Base-by-base conservation (phyloP, 2,888 invertebrate species). In the Phortica magna region DNA sequence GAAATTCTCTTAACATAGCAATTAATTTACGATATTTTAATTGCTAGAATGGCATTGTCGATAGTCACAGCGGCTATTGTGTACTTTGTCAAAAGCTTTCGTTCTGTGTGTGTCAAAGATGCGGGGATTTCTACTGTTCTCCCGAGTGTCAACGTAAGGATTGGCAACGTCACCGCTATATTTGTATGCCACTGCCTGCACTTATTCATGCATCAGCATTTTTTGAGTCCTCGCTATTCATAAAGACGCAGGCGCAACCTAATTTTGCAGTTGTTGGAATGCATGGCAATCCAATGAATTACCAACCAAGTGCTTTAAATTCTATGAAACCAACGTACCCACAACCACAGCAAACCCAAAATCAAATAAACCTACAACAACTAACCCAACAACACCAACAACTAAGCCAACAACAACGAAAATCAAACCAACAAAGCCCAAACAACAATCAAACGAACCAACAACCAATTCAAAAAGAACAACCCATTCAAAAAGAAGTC, bases 81-180 rank as follows among this genome's bases (percentile, higher is more conserved):
- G 79, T 75, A 9, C 7, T 77, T 1, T 88, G 87, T 72, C 68
- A 77, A 4, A 73, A 80, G n/a, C 31, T 31, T 1, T 72, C 84
- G 0, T 77, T 79, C 0, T 78, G 80, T 17, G 78, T 84, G 14
- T 88, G 88, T 73, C 78, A 83, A 12, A 81, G 87, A 1, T 88
- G 88, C 75, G 84, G 82, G 3, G 88, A 88, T 64, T 84, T 76
- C 43, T 88, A 87, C 74, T 88, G 88, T 68, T 86, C 86, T 0
- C 80, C 80, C 7, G 67, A 76, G 22, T 88, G 88, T 7, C 87
- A 88, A 42, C 74, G 76, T 14, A 81, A 79, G 10, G 87, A 87
- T 80, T 88, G 85, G 86, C 76, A 73, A 10, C 77, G 73, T 19
- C 88, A 88, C 78, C 82, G 87, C 17, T 86, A 82, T 68, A 83